Conservation (phyloP, 1,140 invertebrate genomes). For the Drosophila ambigua region DNA sequence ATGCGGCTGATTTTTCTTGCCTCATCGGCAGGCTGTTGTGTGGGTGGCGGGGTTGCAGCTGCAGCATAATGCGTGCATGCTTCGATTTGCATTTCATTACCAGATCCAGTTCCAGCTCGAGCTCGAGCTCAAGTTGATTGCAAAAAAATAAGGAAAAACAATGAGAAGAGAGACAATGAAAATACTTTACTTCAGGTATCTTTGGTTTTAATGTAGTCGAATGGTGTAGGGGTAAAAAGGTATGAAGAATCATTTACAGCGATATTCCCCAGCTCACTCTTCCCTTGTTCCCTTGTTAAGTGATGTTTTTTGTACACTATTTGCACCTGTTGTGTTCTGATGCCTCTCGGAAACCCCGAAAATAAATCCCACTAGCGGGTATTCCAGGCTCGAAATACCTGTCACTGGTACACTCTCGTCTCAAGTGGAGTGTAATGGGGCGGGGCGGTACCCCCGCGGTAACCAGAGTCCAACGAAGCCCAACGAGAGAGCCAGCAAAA, state of each 20-base stretch:
- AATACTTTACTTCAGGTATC: too few species aligned
- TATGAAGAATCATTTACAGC: too few species aligned
- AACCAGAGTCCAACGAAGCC: constrained; percentile 42
- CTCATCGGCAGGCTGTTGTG: constrained; percentile 12
- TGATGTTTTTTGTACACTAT: not conserved
- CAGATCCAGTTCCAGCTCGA: not conserved
- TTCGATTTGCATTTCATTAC: constrained; percentile 75
- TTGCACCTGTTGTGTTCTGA: not conserved
- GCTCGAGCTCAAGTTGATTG: constrained; percentile 40
- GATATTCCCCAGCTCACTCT: too few species aligned
- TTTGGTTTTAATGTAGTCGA: not conserved
- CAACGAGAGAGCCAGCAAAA: constrained; percentile 52
- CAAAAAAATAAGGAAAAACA: constrained; percentile 20
- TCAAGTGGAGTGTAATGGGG: too few species aligned
- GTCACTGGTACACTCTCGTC: too few species aligned
- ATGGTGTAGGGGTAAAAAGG: not conserved
- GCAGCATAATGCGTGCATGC: constrained; percentile 47
- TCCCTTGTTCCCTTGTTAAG: not conserved
- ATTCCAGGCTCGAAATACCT: too few species aligned
- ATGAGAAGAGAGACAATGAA: not conserved
- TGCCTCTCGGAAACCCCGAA: not conserved
- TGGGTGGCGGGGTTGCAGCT: constrained; percentile 4
- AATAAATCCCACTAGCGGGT: constrained; percentile 1
- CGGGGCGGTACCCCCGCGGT: not conserved
- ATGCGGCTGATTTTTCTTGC: constrained; percentile 5